phyloP scores from a whole-genome alignment of 2,888 invertebrate genomes.

The Drosophila gaucha region DNA sequence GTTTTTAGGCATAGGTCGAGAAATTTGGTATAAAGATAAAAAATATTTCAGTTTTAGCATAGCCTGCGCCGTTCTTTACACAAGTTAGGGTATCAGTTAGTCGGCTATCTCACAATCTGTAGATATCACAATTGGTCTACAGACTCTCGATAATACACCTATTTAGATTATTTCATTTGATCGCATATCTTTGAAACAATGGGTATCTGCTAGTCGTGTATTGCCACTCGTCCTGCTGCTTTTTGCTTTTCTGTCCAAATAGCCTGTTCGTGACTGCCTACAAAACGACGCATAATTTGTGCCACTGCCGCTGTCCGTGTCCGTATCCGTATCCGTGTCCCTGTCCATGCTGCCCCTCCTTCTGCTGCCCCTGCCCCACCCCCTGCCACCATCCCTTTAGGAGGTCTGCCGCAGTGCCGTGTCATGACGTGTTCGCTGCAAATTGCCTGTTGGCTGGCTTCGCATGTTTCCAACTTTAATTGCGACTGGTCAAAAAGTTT shows the following conservation, averaged over 20 bases:
- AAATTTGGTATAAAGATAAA: no score
- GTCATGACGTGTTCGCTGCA: constrained; percentile 64
- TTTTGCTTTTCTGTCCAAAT: constrained; percentile 47
- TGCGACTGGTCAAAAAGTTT: constrained; percentile 80
- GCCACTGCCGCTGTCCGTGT: constrained; percentile 64
- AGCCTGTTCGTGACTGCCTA: constrained; percentile 73
- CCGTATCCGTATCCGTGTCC: constrained; percentile 16
- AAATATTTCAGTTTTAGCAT: no score
- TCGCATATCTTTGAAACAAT: no score
- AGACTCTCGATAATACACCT: no score
- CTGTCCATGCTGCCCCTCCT: background rate
- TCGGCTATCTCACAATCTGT: no score
- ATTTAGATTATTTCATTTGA: no score
- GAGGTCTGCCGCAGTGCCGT: constrained; percentile 67
- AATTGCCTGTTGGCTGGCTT: constrained; percentile 52
- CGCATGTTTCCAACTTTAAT: constrained; percentile 62
- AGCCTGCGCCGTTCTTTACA: no score
- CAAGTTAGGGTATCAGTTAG: no score
- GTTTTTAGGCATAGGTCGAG: no score
- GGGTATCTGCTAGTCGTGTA: background rate
- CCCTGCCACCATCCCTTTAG: constrained; percentile 6
- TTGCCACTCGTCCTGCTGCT: background rate
- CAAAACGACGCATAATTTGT: constrained; percentile 78
- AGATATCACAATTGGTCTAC: no score
- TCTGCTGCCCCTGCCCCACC: background rate